These are phyloP conservation scores for Spea bombifrons DNA, from an alignment of 2,113 vertebrate species.

Conservation along the genomic window DNA sequence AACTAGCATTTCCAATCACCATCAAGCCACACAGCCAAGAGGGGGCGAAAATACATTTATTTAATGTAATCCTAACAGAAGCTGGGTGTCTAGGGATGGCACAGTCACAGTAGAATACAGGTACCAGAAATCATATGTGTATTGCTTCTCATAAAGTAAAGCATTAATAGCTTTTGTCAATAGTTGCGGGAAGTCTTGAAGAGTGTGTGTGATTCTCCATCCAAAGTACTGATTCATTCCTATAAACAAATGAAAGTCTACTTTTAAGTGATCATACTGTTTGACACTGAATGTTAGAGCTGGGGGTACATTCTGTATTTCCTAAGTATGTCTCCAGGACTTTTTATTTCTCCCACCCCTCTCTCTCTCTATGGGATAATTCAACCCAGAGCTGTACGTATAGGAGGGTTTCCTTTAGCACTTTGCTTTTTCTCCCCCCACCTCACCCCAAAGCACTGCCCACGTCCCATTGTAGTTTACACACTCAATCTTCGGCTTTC, in stretches of 20 bases:
- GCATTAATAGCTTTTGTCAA: neutral
- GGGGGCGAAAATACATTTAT: conserved; percentile 4
- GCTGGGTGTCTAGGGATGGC: conserved; percentile 6
- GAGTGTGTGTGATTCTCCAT: too few species aligned
- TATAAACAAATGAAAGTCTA: too few species aligned
- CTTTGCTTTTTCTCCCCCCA: conserved; percentile 12
- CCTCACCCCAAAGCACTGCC: conserved; percentile 14
- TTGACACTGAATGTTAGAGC: too few species aligned
- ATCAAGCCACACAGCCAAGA: neutral
- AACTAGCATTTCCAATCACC: neutral
- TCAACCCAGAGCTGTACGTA: conserved; percentile 12
- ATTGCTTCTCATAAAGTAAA: conserved; percentile 9
- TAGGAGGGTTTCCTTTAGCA: conserved; percentile 40
- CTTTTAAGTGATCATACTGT: too few species aligned
- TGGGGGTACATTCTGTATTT: too few species aligned
- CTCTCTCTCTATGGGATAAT: conserved; percentile 55
- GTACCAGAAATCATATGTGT: conserved; percentile 18
- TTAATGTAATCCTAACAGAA: conserved; percentile 1
- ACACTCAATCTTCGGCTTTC: conserved; percentile 43
- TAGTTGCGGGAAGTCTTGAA: too few species aligned
- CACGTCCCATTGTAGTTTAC: conserved; percentile 37
- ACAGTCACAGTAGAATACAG: neutral
- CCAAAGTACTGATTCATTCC: too few species aligned
- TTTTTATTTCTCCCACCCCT: conserved; percentile 15
- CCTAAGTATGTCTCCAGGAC: too few species aligned